Evolutionary conservation across 1,140 invertebrate genomes (phyloP), one percentile per base, ranked within the genome.

Genomic region (Caerostris darwini): DNA sequence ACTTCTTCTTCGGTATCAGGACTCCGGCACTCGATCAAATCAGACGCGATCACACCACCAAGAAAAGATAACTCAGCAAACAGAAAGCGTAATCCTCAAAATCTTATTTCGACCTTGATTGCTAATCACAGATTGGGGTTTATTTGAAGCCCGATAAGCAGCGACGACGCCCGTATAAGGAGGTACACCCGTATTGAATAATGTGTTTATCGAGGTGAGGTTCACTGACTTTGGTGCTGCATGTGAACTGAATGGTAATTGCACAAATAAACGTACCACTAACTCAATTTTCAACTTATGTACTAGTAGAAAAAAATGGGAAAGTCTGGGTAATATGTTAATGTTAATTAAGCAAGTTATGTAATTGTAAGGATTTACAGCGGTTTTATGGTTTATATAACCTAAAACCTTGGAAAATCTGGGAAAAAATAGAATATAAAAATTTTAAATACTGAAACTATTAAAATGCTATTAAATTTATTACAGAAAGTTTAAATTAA

Each of bases 41-140:
- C 69, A 71, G 69, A 71, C 69, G 19, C 69, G 69, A 71, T 71
- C 69, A 71, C 69, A 7, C 69, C 69, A 71, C 34, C 19, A 34
- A 34, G 19, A 19, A 71, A 34, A 34, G 69, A 71, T 71, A 71
- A 71, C 69, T 34, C 7, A 19, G 69, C 69, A 71, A 71, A 71
- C 69, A 71, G 69, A 71, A 71, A 71, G 69, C 69, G 69, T 71
- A 71, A 71, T 71, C 50, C 69, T 71, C 69, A 71, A 71, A 19
- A 71, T 34, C 69, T 69, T 71, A 71, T 19, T 71, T 34, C 50
- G 69, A 71, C 69, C 69, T 71, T 71, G 69, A 71, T 71, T 71
- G 34, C n/a, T 71, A 71, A 71, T 71, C 69, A 71, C 69, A 71
- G 34, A 71, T 71, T 34, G n/a, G 67, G 19, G 69, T 7, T 34